A percentile compares a stretch with the other conserved stretches of the same genome.
These are phyloP conservation scores for Monomorium pharaonis DNA, from an alignment of 1,140 invertebrate genomes.

Conservation along the genomic window DNA sequence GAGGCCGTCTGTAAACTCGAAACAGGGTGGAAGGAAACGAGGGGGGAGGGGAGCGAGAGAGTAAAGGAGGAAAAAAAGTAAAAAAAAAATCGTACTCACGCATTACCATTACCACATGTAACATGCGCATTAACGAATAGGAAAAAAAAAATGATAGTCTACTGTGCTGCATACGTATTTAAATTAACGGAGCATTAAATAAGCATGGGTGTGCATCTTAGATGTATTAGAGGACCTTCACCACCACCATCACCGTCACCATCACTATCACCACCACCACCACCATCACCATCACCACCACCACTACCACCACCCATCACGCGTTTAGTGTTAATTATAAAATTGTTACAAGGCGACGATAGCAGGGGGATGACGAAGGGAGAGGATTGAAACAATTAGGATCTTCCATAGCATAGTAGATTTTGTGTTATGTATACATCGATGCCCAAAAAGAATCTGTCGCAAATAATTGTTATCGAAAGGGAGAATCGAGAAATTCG, in stretches of 20 bases:
- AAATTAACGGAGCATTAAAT: slow-evolving; percentile 76
- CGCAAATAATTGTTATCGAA: not conserved
- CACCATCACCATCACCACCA: not conserved
- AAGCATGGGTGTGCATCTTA: slow-evolving; percentile 78
- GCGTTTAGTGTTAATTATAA: slow-evolving; percentile 73
- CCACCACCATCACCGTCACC: slow-evolving; percentile 19
- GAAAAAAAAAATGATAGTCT: slow-evolving; percentile 69
- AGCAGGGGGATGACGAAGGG: slow-evolving; percentile 16
- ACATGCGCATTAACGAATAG: slow-evolving; percentile 70
- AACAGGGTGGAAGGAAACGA: not conserved
- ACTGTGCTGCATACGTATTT: slow-evolving; percentile 75
- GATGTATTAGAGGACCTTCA: slow-evolving; percentile 75
- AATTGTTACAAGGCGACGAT: slow-evolving; percentile 54
- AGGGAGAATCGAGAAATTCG: not conserved
- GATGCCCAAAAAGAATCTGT: not conserved
- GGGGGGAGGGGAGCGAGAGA: not conserved
- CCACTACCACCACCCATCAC: slow-evolving; percentile 53
- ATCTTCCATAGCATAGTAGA: slow-evolving; percentile 53
- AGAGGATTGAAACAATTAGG: slow-evolving; percentile 40
- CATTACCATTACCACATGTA: slow-evolving; percentile 52
- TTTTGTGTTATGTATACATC: slow-evolving; percentile 8
- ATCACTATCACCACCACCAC: not conserved
- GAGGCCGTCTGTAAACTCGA: slow-evolving; percentile 24
- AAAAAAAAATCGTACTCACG: slow-evolving; percentile 47
- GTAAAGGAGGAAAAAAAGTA: not conserved